Conservation (phyloP, 2,888 invertebrate species). For the Magallana nippona region DNA sequence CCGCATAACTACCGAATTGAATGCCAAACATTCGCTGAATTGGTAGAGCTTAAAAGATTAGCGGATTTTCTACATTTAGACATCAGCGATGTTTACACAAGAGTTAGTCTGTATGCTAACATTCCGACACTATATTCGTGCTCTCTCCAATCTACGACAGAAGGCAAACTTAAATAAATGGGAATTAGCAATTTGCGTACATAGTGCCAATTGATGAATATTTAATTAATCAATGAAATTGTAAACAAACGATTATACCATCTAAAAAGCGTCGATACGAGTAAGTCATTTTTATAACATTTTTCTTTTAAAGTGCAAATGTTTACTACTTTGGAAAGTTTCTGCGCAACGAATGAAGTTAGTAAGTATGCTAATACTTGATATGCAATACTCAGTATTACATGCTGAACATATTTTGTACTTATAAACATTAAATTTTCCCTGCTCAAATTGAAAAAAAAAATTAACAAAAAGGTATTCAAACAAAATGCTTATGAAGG, state of each 20-base stretch:
- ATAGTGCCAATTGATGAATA: constrained; percentile 25
- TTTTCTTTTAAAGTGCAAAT: constrained; percentile 16
- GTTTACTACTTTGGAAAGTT: background rate
- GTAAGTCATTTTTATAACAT: background rate
- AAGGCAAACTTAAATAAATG: constrained; percentile 28
- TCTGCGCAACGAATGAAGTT: background rate
- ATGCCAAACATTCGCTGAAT: constrained; percentile 30
- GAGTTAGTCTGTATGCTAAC: constrained; percentile 18
- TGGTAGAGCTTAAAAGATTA: constrained; percentile 27
- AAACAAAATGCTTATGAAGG: no score
- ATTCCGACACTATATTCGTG: background rate
- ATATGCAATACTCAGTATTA: no score
- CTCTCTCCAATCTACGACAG: constrained; percentile 13
- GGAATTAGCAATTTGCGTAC: constrained; percentile 27
- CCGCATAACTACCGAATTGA: background rate
- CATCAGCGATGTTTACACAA: constrained; percentile 7
- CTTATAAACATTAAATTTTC: no score
- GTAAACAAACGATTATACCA: background rate
- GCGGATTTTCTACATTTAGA: constrained; percentile 31
- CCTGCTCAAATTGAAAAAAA: no score
- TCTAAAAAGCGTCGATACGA: background rate
- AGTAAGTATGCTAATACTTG: no score
- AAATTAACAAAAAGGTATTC: no score
- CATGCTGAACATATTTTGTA: no score
- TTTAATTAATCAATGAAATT: constrained; percentile 26